Percentiles rank a stretch among this genome's conserved stretches.
Evolutionary conservation across 1,140 invertebrate genomes (phyloP).

Genomic region (Magallana ariakensis): DNA sequence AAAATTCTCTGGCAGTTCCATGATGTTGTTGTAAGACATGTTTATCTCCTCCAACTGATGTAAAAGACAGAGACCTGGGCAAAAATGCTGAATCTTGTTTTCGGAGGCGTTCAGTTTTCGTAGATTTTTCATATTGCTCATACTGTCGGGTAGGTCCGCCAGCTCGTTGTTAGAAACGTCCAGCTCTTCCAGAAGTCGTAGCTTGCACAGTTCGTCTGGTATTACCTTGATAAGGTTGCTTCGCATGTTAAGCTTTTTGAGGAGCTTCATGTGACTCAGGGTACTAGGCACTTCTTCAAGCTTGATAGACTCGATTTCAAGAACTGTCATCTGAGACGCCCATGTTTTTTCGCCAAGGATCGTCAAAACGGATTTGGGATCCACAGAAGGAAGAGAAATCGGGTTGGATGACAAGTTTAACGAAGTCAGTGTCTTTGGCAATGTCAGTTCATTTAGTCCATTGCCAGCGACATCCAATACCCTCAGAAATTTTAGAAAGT

Average conservation of each 20-base stretch:
- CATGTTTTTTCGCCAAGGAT: slow-evolving; percentile 66
- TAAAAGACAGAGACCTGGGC: slow-evolving; percentile 65
- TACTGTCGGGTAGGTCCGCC: slow-evolving; percentile 63
- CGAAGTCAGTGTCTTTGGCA: slow-evolving; percentile 71
- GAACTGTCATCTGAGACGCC: slow-evolving; percentile 63
- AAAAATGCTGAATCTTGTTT: slow-evolving; percentile 71
- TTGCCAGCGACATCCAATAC: slow-evolving; percentile 71
- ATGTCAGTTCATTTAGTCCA: slow-evolving; percentile 67
- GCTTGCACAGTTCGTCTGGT: slow-evolving; percentile 68
- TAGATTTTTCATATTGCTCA: slow-evolving; percentile 67
- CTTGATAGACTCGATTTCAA: slow-evolving; percentile 70
- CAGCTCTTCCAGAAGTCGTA: slow-evolving; percentile 67
- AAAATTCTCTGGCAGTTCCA: slow-evolving; percentile 70
- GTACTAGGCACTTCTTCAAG: slow-evolving; percentile 72
- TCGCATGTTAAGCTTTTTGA: slow-evolving; percentile 65
- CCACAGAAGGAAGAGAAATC: slow-evolving; percentile 63
- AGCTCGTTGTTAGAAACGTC: slow-evolving; percentile 71
- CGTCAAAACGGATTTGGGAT: slow-evolving; percentile 65
- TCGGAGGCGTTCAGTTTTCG: slow-evolving; percentile 68
- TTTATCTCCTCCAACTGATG: slow-evolving; percentile 70
- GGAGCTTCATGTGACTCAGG: slow-evolving; percentile 66
- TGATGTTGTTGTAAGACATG: slow-evolving; percentile 72
- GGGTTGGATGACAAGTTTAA: slow-evolving; percentile 74
- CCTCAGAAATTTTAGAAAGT: slow-evolving; percentile 64
- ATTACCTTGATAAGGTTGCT: slow-evolving; percentile 70